Evolutionary conservation across 2,113 vertebrate species (phyloP).

Genomic region (Ivindomyrus marchei): DNA sequence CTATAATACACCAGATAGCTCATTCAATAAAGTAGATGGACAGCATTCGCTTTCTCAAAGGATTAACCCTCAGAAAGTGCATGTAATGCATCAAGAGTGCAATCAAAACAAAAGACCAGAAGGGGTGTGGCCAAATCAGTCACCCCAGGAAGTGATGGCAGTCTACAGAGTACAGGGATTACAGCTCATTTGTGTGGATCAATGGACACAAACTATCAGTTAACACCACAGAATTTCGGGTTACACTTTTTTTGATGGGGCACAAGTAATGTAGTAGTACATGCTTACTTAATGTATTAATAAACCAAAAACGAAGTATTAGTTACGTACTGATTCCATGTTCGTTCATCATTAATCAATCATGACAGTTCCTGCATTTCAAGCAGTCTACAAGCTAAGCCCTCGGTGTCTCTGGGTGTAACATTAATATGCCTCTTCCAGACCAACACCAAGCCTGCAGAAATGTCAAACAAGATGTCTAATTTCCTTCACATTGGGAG

Average conservation of each 20-base stretch:
- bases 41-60: background rate
- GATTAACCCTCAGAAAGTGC: background rate
- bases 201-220: no score
- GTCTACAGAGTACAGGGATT: background rate
- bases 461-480: conserved; percentile 97
- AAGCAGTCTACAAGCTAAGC: background rate
- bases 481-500: conserved; percentile 95
- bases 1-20: background rate
- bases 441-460: conserved; percentile 31
- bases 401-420: background rate
- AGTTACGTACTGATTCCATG: background rate
- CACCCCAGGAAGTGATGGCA: background rate
- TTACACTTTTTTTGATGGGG: background rate
- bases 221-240: background rate
- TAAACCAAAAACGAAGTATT: background rate
- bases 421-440: background rate
- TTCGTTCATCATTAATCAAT: background rate
- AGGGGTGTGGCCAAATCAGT: background rate
- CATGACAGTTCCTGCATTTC: background rate
- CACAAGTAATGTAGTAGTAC: background rate
- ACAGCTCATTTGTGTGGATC: background rate
- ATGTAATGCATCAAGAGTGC: background rate
- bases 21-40: background rate
- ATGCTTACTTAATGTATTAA: background rate
- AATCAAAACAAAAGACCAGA: conserved; percentile 12